Evolutionary conservation across 1,140 invertebrate species (phyloP).

Genomic region (Antheraea pernyi): DNA sequence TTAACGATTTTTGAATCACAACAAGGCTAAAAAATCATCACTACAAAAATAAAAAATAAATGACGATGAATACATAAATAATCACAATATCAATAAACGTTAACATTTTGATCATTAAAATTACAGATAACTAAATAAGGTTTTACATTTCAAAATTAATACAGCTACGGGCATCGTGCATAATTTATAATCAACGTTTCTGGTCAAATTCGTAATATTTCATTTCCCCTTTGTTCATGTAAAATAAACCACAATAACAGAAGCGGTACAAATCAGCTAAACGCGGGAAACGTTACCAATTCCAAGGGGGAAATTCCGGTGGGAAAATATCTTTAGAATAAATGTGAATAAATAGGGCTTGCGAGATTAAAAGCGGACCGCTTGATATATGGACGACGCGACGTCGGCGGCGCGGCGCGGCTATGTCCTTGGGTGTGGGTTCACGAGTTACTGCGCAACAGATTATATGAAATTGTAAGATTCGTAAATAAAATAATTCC

Average conservation of each 20-base stretch:
- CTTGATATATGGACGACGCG: constrained; percentile 48
- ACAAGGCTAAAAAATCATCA: too few species aligned
- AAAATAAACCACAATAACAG: constrained; percentile 50
- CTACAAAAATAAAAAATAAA: too few species aligned
- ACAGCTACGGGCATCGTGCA: constrained; percentile 14
- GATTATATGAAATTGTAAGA: constrained; percentile 35
- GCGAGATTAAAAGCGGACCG: constrained; percentile 63
- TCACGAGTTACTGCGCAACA: constrained; percentile 26
- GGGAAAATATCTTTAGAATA: constrained; percentile 68
- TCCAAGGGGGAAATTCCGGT: constrained; percentile 59
- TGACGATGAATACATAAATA: too few species aligned
- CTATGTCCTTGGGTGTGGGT: constrained; percentile 25
- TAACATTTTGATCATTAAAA: too few species aligned
- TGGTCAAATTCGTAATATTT: constrained; percentile 42
- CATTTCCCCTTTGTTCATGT: constrained; percentile 41
- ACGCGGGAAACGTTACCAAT: constrained; percentile 58
- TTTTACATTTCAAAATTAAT: background rate
- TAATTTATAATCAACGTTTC: constrained; percentile 40
- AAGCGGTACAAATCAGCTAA: constrained; percentile 55
- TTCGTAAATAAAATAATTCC: constrained; percentile 25
- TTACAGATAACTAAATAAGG: too few species aligned
- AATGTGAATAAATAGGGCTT: constrained; percentile 72
- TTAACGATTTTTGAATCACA: too few species aligned
- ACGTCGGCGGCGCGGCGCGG: constrained; percentile 14
- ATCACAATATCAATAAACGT: too few species aligned